A percentile compares a stretch with the other conserved stretches of the same genome.
Evolutionary conservation across 2,888 invertebrate species (phyloP).

Genomic region (Caenorhabditis becei): DNA sequence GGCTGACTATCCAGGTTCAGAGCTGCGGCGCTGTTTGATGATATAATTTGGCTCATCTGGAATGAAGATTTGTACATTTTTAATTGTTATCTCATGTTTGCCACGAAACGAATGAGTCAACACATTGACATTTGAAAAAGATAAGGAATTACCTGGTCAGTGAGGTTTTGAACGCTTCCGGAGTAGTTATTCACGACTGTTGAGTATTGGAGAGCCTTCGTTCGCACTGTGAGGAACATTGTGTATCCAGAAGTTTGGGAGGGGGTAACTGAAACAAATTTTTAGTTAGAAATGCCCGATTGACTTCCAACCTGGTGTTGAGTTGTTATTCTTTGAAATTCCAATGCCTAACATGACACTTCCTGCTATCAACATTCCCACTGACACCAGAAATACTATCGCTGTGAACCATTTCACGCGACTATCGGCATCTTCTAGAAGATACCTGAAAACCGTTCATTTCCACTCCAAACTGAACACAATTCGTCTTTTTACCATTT

Average conservation of each 20-base stretch:
- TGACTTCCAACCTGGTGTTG: slow-evolving; percentile 8
- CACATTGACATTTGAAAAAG: neutral
- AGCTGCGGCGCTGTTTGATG: neutral
- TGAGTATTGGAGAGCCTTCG: slow-evolving; percentile 34
- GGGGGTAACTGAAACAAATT: slow-evolving; percentile 8
- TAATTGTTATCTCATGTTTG: neutral
- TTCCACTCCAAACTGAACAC: neutral
- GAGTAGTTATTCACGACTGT: slow-evolving; percentile 36
- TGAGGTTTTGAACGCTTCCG: slow-evolving; percentile 37
- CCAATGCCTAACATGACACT: slow-evolving; percentile 66
- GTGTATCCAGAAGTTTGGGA: slow-evolving; percentile 24
- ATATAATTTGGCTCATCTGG: slow-evolving; percentile 27
- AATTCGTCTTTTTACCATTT: slow-evolving; percentile 19
- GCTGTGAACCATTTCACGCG: slow-evolving; percentile 52
- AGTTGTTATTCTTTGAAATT: slow-evolving; percentile 52
- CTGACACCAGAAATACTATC: slow-evolving; percentile 46
- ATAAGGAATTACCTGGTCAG: slow-evolving; percentile 38
- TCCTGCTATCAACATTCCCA: slow-evolving; percentile 63
- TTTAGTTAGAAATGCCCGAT: neutral
- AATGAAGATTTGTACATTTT: neutral
- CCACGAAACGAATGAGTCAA: slow-evolving; percentile 7
- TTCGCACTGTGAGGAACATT: slow-evolving; percentile 29
- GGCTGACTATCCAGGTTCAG: slow-evolving; percentile 8
- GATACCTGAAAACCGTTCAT: slow-evolving; percentile 23
- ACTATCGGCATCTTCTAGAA: slow-evolving; percentile 43